Conservation (phyloP, 2,888 invertebrate genomes). For the Drosophila nr. perissopoda region DNA sequence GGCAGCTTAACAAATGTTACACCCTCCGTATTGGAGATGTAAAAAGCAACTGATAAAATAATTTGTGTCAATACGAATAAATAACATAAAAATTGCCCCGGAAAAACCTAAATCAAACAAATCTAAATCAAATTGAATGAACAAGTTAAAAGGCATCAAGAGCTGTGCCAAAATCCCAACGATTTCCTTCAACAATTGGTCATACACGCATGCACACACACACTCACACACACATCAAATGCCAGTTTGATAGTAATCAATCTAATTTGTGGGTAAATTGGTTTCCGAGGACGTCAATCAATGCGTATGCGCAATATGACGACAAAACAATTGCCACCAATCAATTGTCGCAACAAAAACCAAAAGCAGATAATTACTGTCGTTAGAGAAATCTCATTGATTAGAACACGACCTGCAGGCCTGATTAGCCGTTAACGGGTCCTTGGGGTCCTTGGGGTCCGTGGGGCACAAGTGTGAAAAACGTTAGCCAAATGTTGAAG, state of each 20-base stretch:
- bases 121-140: conserved; percentile 14
- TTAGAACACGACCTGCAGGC: neutral
- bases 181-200: conserved; percentile 37
- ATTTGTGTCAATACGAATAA: neutral
- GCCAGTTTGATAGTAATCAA: conserved; percentile 35
- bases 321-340: conserved; percentile 1
- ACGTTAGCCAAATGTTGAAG: neutral
- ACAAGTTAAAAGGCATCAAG: conserved; percentile 36
- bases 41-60: conserved; percentile 12
- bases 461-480: neutral
- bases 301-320: conserved; percentile 30
- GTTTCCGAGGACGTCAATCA: conserved; percentile 1
- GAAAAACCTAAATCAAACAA: neutral
- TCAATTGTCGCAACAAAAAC: conserved; percentile 2
- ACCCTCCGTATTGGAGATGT: neutral
- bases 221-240: conserved; percentile 5
- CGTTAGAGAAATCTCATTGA: conserved; percentile 2
- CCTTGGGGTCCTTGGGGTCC: neutral
- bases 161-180: conserved; percentile 19
- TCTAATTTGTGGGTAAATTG: conserved; percentile 23
- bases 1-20: neutral
- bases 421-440: conserved; percentile 2
- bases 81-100: neutral
- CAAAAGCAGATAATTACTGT: conserved; percentile 24
- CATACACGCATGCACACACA: conserved; percentile 5